A percentile compares a stretch with the other conserved stretches of the same genome.
Conservation (phyloP, 2,888 invertebrate species). For the Halocaridina rubra region DNA sequence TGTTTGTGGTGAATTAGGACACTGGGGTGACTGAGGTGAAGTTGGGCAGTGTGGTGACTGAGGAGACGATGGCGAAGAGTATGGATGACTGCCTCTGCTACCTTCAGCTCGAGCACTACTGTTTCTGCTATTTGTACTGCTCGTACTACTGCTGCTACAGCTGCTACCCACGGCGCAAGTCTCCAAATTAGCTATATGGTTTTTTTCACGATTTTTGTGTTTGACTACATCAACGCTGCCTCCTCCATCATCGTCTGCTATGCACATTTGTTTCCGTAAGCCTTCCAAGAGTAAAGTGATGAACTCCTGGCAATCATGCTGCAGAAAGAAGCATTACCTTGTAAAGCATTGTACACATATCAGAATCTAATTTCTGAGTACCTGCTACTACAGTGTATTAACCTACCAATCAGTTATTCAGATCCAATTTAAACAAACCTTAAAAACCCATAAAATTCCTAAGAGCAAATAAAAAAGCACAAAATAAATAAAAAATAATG, state of each 20-base stretch:
- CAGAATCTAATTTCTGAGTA: too few species aligned
- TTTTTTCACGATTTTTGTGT: slow-evolving; percentile 15
- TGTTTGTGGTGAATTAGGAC: slow-evolving; percentile 21
- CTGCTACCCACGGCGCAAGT: slow-evolving; percentile 53
- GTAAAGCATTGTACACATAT: not conserved
- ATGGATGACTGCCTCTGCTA: slow-evolving; percentile 35
- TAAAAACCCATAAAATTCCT: too few species aligned
- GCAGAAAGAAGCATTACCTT: slow-evolving; percentile 64
- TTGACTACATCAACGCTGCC: slow-evolving; percentile 13
- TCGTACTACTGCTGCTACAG: slow-evolving; percentile 40
- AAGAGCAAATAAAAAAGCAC: too few species aligned
- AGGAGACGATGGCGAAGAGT: slow-evolving; percentile 40
- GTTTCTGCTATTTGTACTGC: slow-evolving; percentile 33
- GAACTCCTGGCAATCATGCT: slow-evolving; percentile 79
- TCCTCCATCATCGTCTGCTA: slow-evolving; percentile 42
- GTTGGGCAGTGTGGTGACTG: slow-evolving; percentile 53
- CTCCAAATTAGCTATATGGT: slow-evolving; percentile 68
- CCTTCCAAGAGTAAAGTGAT: slow-evolving; percentile 75
- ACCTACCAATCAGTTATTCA: too few species aligned
- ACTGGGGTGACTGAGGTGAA: slow-evolving; percentile 52
- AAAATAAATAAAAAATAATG: too few species aligned
- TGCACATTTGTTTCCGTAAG: slow-evolving; percentile 73
- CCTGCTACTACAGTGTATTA: too few species aligned
- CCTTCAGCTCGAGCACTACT: slow-evolving; percentile 17
- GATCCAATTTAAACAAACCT: too few species aligned